These are phyloP conservation scores for Drosophila lacteicornis DNA, from an alignment of 1,140 invertebrate species.

Conservation along the genomic window DNA sequence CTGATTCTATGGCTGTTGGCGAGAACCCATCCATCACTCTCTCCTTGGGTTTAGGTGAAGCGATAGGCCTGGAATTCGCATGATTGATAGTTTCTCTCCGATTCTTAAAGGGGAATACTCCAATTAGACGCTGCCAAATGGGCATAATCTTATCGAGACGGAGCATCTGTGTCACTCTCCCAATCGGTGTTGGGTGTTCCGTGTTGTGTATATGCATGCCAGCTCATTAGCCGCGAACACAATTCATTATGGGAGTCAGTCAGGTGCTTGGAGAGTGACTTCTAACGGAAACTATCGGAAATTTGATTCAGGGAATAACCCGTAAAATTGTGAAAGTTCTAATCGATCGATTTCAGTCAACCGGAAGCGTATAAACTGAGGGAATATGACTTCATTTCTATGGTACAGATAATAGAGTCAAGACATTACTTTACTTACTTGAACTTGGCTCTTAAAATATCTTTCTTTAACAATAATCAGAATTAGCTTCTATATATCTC, in stretches of 20 bases:
- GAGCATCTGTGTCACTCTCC: slow-evolving; percentile 2
- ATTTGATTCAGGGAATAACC: slow-evolving; percentile 2
- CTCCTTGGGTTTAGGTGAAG: neutral
- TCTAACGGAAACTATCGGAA: neutral
- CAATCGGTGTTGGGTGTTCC: neutral
- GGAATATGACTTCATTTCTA: neutral
- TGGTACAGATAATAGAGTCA: neutral
- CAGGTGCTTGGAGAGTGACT: neutral
- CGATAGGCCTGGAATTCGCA: neutral
- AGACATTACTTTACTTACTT: no score
- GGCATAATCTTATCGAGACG: slow-evolving; percentile 14
- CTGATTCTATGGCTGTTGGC: neutral
- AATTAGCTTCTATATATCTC: no score
- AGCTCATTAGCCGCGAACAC: slow-evolving; percentile 18
- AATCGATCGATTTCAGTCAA: neutral
- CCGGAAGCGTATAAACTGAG: neutral
- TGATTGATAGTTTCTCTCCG: slow-evolving; percentile 3
- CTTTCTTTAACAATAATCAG: no score
- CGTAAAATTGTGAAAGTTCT: neutral
- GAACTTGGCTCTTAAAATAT: no score
- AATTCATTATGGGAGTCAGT: neutral
- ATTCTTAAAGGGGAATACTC: neutral
- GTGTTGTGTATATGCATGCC: neutral
- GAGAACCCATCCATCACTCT: neutral
- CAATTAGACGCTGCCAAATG: neutral